Base-by-base conservation (phyloP, 2,888 invertebrate species). In the Thumatha senex region DNA sequence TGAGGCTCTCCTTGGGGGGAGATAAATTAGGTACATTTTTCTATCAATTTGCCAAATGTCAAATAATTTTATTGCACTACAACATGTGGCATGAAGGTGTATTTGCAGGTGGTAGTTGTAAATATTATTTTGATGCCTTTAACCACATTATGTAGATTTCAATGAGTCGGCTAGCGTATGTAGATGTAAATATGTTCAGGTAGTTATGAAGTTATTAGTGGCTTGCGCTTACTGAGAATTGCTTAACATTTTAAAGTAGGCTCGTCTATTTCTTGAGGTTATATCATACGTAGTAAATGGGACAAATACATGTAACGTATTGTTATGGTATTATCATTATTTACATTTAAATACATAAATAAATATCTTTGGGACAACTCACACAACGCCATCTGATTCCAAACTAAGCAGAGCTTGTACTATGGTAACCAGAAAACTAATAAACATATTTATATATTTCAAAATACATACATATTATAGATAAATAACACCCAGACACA, bases 81-180 rank as follows among this genome's bases (percentile, higher is more conserved):
- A 44, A 24, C 47, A 48, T 39, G 7, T 30, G 40, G 29, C 36
- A 41, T 75, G 72, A 74, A 76, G 69, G 70, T 73, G 61, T 71
- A 78, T 79, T 53, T 71, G 68, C 74, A 73, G 70, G 57, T 74
- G 65, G 56, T 55, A 34, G 56, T 67, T 72, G 61, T 81, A 77
- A 82, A 78, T 75, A 74, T 79, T 67, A 78, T 80, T 78, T 79
- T 76, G 57, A 67, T 74, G 75, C 74, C 76, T 73, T 58, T 60
- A 68, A 56, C 57, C 58, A 69, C 74, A 71, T 73, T 71, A 67
- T 69, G 61, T 61, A 68, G 62, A 67, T 76, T 61, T 59, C 70
- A 77, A 79, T 75, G 67, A 74, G 66, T 52, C 49, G 49, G 60
- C 58, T 58, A 49, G 41, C 47, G 40, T 31, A 31, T 31, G 31